These are phyloP conservation scores for Drosophila chauvacae DNA, from an alignment of 1,140 invertebrate species.

Conservation along the genomic window DNA sequence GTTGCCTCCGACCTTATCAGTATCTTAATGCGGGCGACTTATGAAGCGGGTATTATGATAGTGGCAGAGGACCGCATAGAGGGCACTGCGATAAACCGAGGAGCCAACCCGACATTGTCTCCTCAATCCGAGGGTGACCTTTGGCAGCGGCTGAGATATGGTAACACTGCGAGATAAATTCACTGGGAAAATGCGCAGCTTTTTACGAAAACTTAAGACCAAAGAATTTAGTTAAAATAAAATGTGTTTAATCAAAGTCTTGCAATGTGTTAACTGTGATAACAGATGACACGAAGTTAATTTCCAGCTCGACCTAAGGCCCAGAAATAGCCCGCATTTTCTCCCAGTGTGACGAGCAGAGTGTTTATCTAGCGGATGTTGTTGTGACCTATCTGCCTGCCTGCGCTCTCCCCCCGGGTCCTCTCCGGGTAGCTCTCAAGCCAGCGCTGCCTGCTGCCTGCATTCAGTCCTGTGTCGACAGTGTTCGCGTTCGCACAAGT, in stretches of 20 bases:
- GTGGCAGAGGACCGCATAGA: conserved; percentile 9
- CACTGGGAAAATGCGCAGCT: conserved; percentile 15
- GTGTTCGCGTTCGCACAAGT: conserved; percentile 33
- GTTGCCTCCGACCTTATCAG: conserved; percentile 52
- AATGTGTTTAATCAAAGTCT: too few relatives aligned
- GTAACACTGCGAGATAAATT: conserved; percentile 17
- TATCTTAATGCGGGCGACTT: conserved; percentile 54
- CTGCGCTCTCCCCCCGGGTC: conserved; percentile 2
- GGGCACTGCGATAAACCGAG: conserved; percentile 15
- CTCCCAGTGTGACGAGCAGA: conserved; percentile 13
- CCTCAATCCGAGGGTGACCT: conserved; percentile 38
- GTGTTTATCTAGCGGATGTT: conserved; percentile 48
- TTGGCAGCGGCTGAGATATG: conserved; percentile 40
- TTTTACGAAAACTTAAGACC: too few relatives aligned
- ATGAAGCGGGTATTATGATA: conserved; percentile 64
- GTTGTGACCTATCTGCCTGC: conserved; percentile 43
- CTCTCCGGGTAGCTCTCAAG: conserved; percentile 21
- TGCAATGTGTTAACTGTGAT: not conserved
- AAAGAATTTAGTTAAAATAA: not conserved
- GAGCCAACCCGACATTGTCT: conserved; percentile 35
- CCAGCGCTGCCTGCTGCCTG: conserved; percentile 3
- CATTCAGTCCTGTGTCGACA: conserved; percentile 49
- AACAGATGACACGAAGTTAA: not conserved
- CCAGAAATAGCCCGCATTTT: not conserved
- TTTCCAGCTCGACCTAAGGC: not conserved